Percentiles rank a stretch among this genome's conserved stretches.
Evolutionary conservation across 2,113 vertebrate species (phyloP).

Genomic region (Esox niger): DNA sequence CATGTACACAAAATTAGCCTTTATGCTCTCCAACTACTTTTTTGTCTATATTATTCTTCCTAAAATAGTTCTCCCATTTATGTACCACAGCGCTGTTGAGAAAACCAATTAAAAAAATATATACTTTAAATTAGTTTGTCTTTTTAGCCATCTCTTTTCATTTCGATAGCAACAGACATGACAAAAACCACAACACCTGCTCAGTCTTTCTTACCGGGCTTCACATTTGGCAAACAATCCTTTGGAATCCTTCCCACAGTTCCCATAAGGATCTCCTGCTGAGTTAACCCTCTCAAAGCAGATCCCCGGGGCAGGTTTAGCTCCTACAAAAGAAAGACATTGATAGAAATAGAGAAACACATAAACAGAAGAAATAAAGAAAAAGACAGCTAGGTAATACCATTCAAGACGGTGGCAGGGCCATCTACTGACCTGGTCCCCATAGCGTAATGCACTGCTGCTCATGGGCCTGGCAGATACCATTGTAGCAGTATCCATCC

Average conservation of each 20-base stretch:
- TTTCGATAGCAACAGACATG: background rate
- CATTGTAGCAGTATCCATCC: conserved; percentile 95
- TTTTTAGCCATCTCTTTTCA: conserved; percentile 13
- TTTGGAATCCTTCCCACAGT: conserved; percentile 94
- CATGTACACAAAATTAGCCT: conserved; percentile 49
- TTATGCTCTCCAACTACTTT: conserved; percentile 35
- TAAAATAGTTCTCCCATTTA: conserved; percentile 39
- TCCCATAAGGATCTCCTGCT: conserved; percentile 96
- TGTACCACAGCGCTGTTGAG: conserved; percentile 10
- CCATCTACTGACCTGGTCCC: conserved; percentile 81
- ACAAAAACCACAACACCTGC: background rate
- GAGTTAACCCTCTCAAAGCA: conserved; percentile 98
- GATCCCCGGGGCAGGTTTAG: conserved; percentile 93
- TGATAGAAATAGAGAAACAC: background rate
- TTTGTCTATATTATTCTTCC: conserved; percentile 39
- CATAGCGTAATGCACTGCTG: conserved; percentile 96
- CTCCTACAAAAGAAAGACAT: conserved; percentile 75
- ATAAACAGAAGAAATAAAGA: background rate
- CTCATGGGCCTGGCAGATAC: conserved; percentile 96
- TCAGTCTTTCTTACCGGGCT: conserved; percentile 75
- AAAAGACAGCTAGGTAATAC: background rate
- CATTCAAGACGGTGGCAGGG: background rate
- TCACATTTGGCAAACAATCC: conserved; percentile 91
- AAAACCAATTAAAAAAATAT: conserved; percentile 43
- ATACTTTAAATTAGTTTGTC: conserved; percentile 21